A percentile compares a stretch with the other conserved stretches of the same genome.
Conservation (phyloP, 2,113 vertebrate genomes). For the Aleadryas rufinucha region DNA sequence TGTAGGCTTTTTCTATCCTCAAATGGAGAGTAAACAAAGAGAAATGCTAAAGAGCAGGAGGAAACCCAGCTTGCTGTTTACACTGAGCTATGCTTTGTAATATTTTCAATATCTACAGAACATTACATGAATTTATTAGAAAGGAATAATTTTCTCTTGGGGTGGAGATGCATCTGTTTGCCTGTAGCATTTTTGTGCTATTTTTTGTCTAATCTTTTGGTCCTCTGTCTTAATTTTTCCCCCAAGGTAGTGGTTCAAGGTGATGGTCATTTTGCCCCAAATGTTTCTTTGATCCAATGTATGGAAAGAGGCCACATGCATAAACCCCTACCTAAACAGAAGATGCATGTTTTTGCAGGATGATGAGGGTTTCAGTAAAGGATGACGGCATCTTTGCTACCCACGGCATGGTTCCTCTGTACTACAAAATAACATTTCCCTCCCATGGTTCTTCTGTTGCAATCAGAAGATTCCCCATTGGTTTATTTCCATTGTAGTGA, state of each 20-base stretch:
- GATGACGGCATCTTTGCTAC: background rate
- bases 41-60: background rate
- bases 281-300: background rate
- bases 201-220: background rate
- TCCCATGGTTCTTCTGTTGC: background rate
- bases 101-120: conserved; percentile 28
- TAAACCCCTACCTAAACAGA: background rate
- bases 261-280: background rate
- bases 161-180: background rate
- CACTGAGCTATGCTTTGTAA: conserved; percentile 21
- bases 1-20: background rate
- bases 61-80: background rate
- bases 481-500: background rate
- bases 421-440: background rate
- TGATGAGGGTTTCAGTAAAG: background rate
- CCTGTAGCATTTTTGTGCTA: background rate
- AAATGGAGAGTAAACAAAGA: conserved; percentile 43
- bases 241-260: background rate
- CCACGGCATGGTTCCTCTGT: background rate
- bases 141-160: background rate
- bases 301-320: background rate
- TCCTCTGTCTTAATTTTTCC: background rate
- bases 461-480: background rate
- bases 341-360: background rate
- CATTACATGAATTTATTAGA: background rate